A percentile compares a stretch with the other conserved stretches of the same genome.
Evolutionary conservation across 2,888 invertebrate species (phyloP).

Genomic region (Scaeva pyrastri): DNA sequence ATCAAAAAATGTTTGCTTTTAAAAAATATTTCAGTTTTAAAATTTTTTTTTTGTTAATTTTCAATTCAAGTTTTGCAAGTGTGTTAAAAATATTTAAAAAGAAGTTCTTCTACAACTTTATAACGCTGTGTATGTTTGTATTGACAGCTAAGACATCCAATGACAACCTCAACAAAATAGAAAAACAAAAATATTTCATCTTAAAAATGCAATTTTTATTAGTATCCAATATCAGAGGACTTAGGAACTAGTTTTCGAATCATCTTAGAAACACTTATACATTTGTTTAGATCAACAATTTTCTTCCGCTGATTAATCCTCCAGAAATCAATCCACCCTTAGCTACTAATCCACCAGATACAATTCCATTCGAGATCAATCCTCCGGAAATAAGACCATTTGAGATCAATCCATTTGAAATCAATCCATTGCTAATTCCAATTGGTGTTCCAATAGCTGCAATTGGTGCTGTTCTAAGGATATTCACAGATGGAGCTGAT

Average conservation of each 20-base stretch:
- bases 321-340: slow-evolving; percentile 27
- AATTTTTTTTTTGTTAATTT: too few species aligned
- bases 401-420: slow-evolving; percentile 27
- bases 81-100: too few species aligned
- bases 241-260: not conserved
- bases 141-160: too few species aligned
- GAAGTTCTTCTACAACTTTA: too few species aligned
- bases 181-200: not conserved
- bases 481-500: slow-evolving; percentile 30
- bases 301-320: slow-evolving; percentile 35
- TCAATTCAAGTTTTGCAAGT: too few species aligned
- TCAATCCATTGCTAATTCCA: slow-evolving; percentile 26
- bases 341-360: slow-evolving; percentile 39
- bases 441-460: slow-evolving; percentile 37
- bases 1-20: too few species aligned
- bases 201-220: not conserved
- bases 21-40: too few species aligned
- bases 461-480: slow-evolving; percentile 37
- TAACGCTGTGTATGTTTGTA: too few species aligned
- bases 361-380: slow-evolving; percentile 41
- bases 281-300: slow-evolving; percentile 20
- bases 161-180: not conserved
- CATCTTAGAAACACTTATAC: not conserved
- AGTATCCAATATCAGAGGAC: slow-evolving; percentile 26
- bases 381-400: slow-evolving; percentile 42